Base-by-base conservation (phyloP, 1,140 invertebrate genomes). In the Drosophila elegans region DNA sequence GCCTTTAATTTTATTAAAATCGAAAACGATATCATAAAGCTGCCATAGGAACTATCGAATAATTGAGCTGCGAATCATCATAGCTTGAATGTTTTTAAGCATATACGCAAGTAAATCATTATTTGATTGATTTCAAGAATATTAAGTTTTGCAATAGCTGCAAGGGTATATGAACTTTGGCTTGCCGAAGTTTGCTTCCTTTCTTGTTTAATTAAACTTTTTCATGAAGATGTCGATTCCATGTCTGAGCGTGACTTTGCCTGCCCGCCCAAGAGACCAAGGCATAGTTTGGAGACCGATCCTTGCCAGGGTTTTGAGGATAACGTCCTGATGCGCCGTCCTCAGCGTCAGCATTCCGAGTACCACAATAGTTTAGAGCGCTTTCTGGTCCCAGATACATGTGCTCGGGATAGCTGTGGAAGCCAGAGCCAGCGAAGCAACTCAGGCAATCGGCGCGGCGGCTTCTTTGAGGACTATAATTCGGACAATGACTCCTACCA, bases 241-340 rank as follows among this genome's bases (percentile, higher is more conserved):
- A 94, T 94, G 9, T 96, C 96, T 44, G 96, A 97, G 82, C 94
- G 96, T 55, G 96, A 97, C 91, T 95, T 96, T 62, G 95, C 95
- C 25, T 96, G 96, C 78, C 96, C 96, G 34, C 95, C 96, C 44
- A 97, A 97, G 90, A 93, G 96, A n/a, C 93, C 96, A 25, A 94
- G 95, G 27, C 95, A 94, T 64, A 83, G 73, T n/a, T 94, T 95
- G 39, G 91, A 92, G 12, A 46, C 67, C 9, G 44, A 55, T 11
- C 46, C 72, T 49, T 54, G 62, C 5, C 74, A 78, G 13, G 71
- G 57, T 3, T 25, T 75, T 13, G 89, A 92, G 32, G 89, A 92
- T 41, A 63, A 60, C 4, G 85, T 91, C 11, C 75, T 91, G 27
- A 25, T 92, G 59, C 80, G 88, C 21, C 80, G 80, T 2, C 46